A percentile compares a stretch with the other conserved stretches of the same genome.
phyloP scores from a whole-genome alignment of 1,140 invertebrate species.

The Daktulosphaira vitifoliae region DNA sequence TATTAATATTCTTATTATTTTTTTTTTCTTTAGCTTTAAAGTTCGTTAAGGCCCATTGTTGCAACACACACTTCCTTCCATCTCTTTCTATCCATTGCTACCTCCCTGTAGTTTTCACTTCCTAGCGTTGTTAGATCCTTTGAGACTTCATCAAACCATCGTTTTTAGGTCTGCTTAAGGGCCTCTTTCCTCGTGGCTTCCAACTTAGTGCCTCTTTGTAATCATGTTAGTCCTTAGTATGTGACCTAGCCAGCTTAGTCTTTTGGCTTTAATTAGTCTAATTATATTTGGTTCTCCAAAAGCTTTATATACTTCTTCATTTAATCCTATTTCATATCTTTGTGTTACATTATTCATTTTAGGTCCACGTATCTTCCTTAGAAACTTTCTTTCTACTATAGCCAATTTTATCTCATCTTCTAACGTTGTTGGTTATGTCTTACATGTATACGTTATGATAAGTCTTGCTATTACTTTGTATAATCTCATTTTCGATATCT shows the following conservation, averaged over 20 bases:
- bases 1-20: no score
- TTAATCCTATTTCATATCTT: slow-evolving; percentile 4
- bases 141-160: neutral
- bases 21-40: neutral
- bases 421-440: neutral
- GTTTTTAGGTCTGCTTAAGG: neutral
- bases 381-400: neutral
- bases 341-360: neutral
- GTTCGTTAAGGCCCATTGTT: neutral
- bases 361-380: neutral
- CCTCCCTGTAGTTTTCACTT: slow-evolving; percentile 1
- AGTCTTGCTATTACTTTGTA: neutral
- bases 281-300: slow-evolving; percentile 8
- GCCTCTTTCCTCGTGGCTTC: neutral
- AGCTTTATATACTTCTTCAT: neutral
- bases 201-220: neutral
- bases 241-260: slow-evolving; percentile 10
- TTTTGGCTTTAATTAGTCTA: neutral
- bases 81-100: slow-evolving; percentile 2
- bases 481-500: neutral
- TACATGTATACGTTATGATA: neutral
- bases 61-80: neutral
- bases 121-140: slow-evolving; percentile 3
- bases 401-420: neutral
- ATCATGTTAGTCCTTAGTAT: neutral